Percentiles rank a stretch among this genome's conserved stretches.
phyloP scores from a whole-genome alignment of 1,140 invertebrate genomes.

The Drosophila takahashii region DNA sequence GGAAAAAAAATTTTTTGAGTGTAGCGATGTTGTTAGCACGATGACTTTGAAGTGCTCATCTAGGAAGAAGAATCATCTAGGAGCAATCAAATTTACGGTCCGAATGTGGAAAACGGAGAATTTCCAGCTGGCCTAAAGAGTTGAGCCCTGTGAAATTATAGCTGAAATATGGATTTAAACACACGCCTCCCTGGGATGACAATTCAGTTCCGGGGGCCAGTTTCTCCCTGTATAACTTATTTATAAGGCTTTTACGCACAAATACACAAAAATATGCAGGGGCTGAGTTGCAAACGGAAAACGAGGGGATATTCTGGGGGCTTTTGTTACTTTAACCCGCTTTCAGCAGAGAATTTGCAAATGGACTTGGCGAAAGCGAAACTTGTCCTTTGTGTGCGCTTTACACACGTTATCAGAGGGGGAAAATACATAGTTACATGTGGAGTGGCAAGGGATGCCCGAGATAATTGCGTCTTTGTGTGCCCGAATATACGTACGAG shows the following conservation, averaged over 20 bases:
- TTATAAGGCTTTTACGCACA: constrained; percentile 82
- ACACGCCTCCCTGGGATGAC: constrained; percentile 30
- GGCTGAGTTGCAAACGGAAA: constrained; percentile 19
- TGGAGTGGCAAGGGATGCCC: constrained; percentile 34
- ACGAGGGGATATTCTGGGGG: constrained; percentile 31
- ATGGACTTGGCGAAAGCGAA: constrained; percentile 71
- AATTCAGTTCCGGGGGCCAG: constrained; percentile 37
- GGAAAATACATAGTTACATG: neutral
- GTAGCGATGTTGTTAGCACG: constrained; percentile 20
- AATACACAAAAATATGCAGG: constrained; percentile 61
- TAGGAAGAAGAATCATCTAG: neutral
- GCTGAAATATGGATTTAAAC: constrained; percentile 43
- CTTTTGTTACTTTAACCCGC: constrained; percentile 70
- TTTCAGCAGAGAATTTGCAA: constrained; percentile 74
- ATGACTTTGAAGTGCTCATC: constrained; percentile 45
- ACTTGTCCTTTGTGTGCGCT: constrained; percentile 80
- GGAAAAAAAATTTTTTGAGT: too few species aligned
- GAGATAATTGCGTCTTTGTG: constrained; percentile 69
- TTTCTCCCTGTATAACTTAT: constrained; percentile 74
- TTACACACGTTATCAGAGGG: constrained; percentile 59
- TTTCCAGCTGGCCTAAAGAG: constrained; percentile 24
- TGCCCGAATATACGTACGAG: constrained; percentile 23
- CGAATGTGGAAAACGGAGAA: neutral
- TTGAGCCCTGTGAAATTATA: constrained; percentile 43
- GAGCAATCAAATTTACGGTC: constrained; percentile 25